Evolutionary conservation across 2,797 vertebrate species (phyloP).

Genomic region (Dermochelys coriacea): DNA sequence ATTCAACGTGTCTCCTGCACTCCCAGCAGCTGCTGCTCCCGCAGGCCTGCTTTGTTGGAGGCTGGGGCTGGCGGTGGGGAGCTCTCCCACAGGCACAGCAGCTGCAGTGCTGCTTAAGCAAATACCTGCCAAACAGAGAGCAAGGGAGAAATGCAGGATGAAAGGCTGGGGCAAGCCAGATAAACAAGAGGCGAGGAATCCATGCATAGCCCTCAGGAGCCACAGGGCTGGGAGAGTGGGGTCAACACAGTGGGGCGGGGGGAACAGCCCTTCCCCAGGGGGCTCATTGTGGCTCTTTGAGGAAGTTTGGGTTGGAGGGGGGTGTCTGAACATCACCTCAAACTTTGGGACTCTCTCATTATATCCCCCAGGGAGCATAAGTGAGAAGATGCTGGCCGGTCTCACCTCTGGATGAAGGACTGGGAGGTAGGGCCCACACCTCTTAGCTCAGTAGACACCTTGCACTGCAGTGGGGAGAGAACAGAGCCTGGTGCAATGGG

Average conservation of each 20-base stretch:
- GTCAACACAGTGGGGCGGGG: too few species aligned
- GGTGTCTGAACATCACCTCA: neutral
- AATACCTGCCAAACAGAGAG: neutral
- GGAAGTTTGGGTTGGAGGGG: too few species aligned
- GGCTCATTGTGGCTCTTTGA: neutral
- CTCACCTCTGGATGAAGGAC: too few species aligned
- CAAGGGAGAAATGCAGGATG: neutral
- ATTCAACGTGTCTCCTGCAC: slow-evolving; percentile 82
- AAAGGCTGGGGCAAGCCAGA: neutral
- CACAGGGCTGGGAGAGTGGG: too few species aligned
- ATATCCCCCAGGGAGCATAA: too few species aligned
- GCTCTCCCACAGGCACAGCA: too few species aligned
- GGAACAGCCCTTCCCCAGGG: neutral
- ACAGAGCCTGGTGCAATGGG: neutral
- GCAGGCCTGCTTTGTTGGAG: neutral
- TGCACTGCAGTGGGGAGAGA: neutral
- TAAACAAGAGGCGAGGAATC: neutral
- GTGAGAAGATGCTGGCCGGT: neutral
- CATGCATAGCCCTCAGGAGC: neutral
- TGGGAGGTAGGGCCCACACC: neutral
- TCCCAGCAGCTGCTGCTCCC: slow-evolving; percentile 78
- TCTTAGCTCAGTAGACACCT: neutral
- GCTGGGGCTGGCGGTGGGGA: neutral
- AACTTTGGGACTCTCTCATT: neutral
- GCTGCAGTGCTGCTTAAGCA: neutral